Conservation (phyloP, 2,113 vertebrate genomes). For the Pipa parva region DNA sequence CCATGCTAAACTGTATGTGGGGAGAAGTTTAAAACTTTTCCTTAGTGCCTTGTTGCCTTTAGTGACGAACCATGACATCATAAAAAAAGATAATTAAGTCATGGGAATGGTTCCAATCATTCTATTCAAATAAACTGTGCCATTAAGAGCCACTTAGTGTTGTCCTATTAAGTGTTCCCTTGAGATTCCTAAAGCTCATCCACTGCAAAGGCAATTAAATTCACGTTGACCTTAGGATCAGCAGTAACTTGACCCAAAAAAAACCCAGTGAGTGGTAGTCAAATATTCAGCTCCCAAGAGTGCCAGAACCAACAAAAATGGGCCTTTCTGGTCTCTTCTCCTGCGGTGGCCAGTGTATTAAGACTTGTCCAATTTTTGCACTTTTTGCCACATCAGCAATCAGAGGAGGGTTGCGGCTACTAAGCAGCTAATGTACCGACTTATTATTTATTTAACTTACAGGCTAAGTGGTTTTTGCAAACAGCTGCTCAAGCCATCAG, state of each 20-base stretch:
- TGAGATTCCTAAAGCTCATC: no score
- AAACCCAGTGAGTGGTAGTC: slow-evolving; percentile 11
- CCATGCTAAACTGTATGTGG: no score
- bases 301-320: not conserved
- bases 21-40: no score
- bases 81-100: no score
- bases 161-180: no score
- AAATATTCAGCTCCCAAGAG: slow-evolving; percentile 20
- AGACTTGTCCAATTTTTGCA: not conserved
- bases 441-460: slow-evolving; percentile 39
- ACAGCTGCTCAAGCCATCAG: no score
- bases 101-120: no score
- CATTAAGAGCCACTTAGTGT: slow-evolving; percentile 7
- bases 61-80: no score
- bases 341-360: not conserved
- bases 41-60: no score
- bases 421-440: slow-evolving; percentile 17
- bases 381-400: slow-evolving; percentile 51
- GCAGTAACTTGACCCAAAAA: slow-evolving; percentile 36
- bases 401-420: slow-evolving; percentile 17
- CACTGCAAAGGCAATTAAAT: slow-evolving; percentile 31
- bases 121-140: no score
- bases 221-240: slow-evolving; percentile 28
- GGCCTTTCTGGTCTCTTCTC: no score
- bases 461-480: no score